These are phyloP conservation scores for Catocala sponsa DNA, from an alignment of 2,888 invertebrate genomes.

Conservation along the genomic window DNA sequence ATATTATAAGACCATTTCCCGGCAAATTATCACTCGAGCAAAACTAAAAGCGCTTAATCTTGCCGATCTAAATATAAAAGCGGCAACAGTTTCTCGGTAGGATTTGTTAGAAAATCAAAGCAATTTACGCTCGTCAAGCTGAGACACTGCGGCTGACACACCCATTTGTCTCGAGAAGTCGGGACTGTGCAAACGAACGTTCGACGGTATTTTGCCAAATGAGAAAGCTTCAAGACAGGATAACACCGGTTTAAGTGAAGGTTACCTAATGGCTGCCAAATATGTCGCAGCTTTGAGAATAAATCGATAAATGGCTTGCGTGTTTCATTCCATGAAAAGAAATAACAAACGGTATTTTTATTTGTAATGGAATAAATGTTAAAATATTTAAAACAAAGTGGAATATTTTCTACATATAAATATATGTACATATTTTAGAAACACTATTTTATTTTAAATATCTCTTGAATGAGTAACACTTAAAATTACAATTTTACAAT, in stretches of 20 bases:
- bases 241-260: constrained; percentile 57
- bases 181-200: constrained; percentile 48
- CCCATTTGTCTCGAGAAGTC: constrained; percentile 70
- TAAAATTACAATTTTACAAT: too few relatives aligned
- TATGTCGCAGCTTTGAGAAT: constrained; percentile 52
- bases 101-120: constrained; percentile 72
- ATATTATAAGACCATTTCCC: constrained; percentile 22
- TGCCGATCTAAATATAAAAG: constrained; percentile 54
- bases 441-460: too few relatives aligned
- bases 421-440: too few relatives aligned
- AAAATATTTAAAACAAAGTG: too few relatives aligned
- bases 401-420: too few relatives aligned
- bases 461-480: too few relatives aligned
- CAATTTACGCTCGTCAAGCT: constrained; percentile 72
- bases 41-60: constrained; percentile 47
- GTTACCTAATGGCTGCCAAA: constrained; percentile 55
- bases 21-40: constrained; percentile 25
- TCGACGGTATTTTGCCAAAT: constrained; percentile 57
- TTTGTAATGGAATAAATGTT: too few relatives aligned
- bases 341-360: too few relatives aligned
- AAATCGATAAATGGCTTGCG: constrained; percentile 46
- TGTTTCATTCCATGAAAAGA: too few relatives aligned
- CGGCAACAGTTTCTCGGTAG: constrained; percentile 55
- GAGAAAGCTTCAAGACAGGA: constrained; percentile 57
- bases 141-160: constrained; percentile 67